Percentiles rank a stretch among this genome's conserved stretches.
Conservation (phyloP, 2,797 vertebrate genomes). For the Coendou prehensilis region DNA sequence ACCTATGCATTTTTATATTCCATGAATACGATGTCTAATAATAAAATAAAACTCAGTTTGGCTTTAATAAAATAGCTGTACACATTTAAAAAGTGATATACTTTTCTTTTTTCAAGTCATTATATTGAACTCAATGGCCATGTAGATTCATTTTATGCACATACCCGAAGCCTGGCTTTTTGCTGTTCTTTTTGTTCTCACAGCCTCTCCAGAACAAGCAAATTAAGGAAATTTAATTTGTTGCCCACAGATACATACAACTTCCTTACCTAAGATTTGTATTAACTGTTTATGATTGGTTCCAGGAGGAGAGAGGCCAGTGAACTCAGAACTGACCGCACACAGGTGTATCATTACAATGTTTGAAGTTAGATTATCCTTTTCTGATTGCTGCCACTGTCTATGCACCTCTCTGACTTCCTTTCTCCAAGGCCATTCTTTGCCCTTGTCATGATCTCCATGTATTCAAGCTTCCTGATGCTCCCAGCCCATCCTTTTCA, state of each 20-base stretch:
- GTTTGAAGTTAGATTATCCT: background rate
- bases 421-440: background rate
- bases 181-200: rapidly evolving
- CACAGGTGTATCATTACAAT: background rate
- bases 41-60: background rate
- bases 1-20: background rate
- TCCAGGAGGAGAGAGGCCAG: background rate
- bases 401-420: background rate
- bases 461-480: background rate
- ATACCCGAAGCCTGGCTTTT: background rate
- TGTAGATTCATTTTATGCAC: background rate
- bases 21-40: background rate
- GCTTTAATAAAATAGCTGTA: background rate
- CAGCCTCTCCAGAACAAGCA: background rate
- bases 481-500: background rate
- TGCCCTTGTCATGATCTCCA: background rate
- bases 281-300: background rate
- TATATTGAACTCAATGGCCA: background rate
- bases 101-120: background rate
- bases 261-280: background rate
- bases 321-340: background rate
- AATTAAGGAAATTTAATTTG: background rate
- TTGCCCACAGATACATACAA: background rate
- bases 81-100: background rate
- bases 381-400: background rate